phyloP scores from a whole-genome alignment of 2,113 vertebrate genomes.

The Alexandromys fortis region DNA sequence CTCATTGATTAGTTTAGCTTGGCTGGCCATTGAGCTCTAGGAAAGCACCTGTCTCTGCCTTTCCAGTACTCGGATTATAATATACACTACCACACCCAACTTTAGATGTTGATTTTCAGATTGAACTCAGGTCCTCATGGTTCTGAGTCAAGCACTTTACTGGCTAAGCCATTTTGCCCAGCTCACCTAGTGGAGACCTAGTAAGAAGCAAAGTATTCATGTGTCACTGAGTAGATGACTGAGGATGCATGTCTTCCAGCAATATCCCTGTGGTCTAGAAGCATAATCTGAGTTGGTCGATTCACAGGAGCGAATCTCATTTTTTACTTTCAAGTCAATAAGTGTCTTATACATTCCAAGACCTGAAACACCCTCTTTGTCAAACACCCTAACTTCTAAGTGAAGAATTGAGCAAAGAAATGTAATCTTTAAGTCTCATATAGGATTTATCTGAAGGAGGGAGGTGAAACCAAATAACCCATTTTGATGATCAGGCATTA shows the following conservation, averaged over 20 bases:
- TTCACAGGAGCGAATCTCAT: constrained; percentile 28
- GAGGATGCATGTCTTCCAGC: not conserved
- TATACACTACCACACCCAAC: no score
- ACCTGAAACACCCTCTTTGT: constrained; percentile 42
- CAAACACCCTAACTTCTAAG: not conserved
- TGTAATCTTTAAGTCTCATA: constrained; percentile 43
- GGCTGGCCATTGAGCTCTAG: not conserved
- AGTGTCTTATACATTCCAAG: not conserved
- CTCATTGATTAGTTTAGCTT: not conserved
- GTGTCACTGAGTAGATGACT: constrained; percentile 3
- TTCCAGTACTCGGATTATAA: no score
- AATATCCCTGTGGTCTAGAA: not conserved
- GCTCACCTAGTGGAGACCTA: not conserved
- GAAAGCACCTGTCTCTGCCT: not conserved
- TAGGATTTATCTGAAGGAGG: constrained; percentile 1
- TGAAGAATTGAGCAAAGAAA: constrained; percentile 54
- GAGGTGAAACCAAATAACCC: not conserved
- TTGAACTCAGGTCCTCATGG: not conserved
- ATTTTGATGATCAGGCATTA: constrained; percentile 73
- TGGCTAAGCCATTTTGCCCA: no score
- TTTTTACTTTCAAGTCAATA: constrained; percentile 70
- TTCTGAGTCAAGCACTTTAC: no score
- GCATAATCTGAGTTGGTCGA: constrained; percentile 7
- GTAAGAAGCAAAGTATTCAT: constrained; percentile 27
- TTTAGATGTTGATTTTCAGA: not conserved